Conservation (phyloP, 2,888 invertebrate genomes). For the Thereva unica region DNA sequence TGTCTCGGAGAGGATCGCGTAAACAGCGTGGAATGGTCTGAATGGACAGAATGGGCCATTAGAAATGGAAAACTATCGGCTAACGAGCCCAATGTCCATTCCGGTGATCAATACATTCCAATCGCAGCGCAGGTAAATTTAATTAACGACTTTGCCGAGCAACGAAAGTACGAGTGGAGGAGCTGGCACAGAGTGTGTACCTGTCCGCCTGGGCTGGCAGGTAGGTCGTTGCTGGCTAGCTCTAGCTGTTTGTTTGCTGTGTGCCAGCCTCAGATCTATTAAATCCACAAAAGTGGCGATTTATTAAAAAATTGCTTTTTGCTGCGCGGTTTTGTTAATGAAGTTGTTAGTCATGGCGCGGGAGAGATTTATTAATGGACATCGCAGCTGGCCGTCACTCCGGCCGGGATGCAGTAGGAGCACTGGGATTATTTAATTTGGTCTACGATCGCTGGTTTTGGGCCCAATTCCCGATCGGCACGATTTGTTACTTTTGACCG, state of each 20-base stretch:
- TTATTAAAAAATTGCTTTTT: slow-evolving; percentile 22
- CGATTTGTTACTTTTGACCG: too few species aligned
- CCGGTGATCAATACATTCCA: slow-evolving; percentile 18
- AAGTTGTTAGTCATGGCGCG: slow-evolving; percentile 20
- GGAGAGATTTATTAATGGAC: slow-evolving; percentile 7
- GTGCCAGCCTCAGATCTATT: slow-evolving; percentile 6
- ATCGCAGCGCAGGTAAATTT: slow-evolving; percentile 32
- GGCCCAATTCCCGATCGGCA: too few species aligned
- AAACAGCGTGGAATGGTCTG: neutral
- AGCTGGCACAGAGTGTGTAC: neutral
- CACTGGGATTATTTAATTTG: too few species aligned
- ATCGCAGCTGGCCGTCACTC: neutral
- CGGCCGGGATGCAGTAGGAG: too few species aligned
- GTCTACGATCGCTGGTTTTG: too few species aligned
- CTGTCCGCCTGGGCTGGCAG: slow-evolving; percentile 12
- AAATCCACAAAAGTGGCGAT: slow-evolving; percentile 14
- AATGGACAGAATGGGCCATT: slow-evolving; percentile 17
- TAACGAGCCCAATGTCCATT: slow-evolving; percentile 34
- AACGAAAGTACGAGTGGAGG: slow-evolving; percentile 15
- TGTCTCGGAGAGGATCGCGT: slow-evolving; percentile 18
- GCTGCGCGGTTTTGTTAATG: slow-evolving; percentile 10
- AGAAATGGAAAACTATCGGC: slow-evolving; percentile 9
- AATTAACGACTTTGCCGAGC: slow-evolving; percentile 30
- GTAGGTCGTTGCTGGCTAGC: too few species aligned
- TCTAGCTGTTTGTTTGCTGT: too few species aligned